Conservation (phyloP, 2,113 vertebrate species). For the Ptilonorhynchus violaceus region DNA sequence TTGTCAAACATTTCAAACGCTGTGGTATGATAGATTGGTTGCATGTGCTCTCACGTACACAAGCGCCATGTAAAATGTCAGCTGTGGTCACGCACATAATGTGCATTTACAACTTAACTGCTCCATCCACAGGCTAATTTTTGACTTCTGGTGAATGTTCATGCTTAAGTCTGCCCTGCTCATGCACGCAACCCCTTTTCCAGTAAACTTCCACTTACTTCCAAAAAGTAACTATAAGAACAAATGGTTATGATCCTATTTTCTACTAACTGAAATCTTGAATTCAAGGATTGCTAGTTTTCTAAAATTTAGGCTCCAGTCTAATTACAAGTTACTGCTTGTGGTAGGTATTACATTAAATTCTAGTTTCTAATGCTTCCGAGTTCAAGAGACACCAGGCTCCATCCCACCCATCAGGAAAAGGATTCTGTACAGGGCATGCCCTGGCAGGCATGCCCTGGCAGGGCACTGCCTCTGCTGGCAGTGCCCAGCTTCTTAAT, state of each 20-base stretch:
- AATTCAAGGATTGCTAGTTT: neutral
- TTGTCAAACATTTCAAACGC: neutral
- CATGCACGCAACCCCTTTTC: neutral
- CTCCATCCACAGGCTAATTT: neutral
- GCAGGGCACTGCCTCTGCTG: neutral
- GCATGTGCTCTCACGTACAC: neutral
- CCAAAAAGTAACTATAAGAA: neutral
- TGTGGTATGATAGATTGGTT: neutral
- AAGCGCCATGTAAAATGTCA: fast-evolving
- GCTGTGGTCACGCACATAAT: neutral
- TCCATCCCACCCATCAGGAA: neutral
- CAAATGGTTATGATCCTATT: neutral
- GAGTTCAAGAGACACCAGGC: neutral
- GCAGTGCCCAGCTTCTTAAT: neutral
- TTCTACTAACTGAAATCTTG: neutral
- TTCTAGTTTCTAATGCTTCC: neutral
- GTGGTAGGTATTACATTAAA: fast-evolving
- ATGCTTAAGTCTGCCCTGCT: neutral
- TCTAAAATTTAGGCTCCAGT: neutral
- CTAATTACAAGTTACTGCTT: neutral
- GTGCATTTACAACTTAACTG: neutral
- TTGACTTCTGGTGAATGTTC: neutral
- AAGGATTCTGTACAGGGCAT: neutral
- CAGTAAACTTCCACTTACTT: neutral
- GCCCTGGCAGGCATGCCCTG: too few relatives aligned